A percentile compares a stretch with the other conserved stretches of the same genome.
Evolutionary conservation across 2,797 vertebrate species (phyloP).

Genomic region (Leptatherina wallacei): DNA sequence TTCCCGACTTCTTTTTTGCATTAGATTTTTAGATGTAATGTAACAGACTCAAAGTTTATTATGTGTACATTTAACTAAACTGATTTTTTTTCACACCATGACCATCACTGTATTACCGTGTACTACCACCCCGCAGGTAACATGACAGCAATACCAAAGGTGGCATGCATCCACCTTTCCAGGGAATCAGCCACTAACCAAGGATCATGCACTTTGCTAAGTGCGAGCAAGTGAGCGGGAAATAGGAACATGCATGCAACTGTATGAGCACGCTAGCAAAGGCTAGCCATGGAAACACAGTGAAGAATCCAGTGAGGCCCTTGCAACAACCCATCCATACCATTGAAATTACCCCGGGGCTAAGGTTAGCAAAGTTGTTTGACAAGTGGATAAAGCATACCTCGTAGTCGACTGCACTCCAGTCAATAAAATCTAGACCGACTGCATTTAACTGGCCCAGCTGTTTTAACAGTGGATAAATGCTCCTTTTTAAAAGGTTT

Average conservation of each 20-base stretch:
- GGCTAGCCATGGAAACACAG: conserved; percentile 35
- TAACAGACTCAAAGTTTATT: not conserved
- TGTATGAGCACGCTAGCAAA: conserved; percentile 50
- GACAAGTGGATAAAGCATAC: not conserved
- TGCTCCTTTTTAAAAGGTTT: not conserved
- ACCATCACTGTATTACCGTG: too few relatives aligned
- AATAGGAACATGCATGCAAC: conserved; percentile 72
- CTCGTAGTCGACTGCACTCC: not conserved
- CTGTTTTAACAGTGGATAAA: rapidly evolving
- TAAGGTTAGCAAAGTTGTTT: not conserved
- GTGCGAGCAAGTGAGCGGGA: conserved; percentile 78
- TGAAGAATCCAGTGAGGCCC: conserved; percentile 49
- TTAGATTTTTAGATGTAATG: not conserved
- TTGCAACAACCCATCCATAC: not conserved
- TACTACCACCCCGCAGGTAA: not conserved
- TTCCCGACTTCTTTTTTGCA: not conserved
- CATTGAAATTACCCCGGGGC: not conserved
- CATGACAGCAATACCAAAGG: not conserved
- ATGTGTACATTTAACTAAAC: not conserved
- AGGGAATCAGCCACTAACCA: conserved; percentile 22
- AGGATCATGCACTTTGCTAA: conserved; percentile 47
- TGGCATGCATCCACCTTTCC: conserved; percentile 16
- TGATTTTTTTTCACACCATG: not conserved
- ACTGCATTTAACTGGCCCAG: not conserved
- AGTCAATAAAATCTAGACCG: not conserved